Base-by-base conservation (phyloP, 2,888 invertebrate genomes). In the Rotaria macrura region DNA sequence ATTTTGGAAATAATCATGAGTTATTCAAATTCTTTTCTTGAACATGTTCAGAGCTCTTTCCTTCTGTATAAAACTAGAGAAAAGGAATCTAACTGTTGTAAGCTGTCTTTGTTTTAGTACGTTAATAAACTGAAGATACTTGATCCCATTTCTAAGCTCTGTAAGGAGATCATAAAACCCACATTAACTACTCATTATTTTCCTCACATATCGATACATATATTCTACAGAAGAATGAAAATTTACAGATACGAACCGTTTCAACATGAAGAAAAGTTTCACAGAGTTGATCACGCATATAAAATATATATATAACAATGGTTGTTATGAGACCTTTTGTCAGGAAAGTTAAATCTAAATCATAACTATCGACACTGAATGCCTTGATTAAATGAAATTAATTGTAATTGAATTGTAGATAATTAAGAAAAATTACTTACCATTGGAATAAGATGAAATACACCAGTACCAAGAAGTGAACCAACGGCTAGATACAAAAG, bases 391-490 rank as follows among this genome's bases (percentile, higher is more conserved):
- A 57, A 49, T 57, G 25, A 40, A 12, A 9, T n/a, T 40, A 83
- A n/a, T 34, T 84, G 29, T 52, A 43, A 47, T 9, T 25, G 57
- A 47, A 34, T 57, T 29, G 29, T 25, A 47, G 10, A 47, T 4
- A 47, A 47, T 12, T 47, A 14, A 4, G 10, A 47, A 43, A 38
- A 7, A 83, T 6, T 38, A 47, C 12, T 83, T 84, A 86, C 86
- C 72, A 84, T 84, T 84, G 86, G 86, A 84, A 86, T 86, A 43
- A 86, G 72, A 43, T 86, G 86, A 29, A 86, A 84, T 72, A 86
- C 47, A 43, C 86, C 86, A 38, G 52, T 84, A 47, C 86, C 86
- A 20, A 84, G 84, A 54, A 86, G 49, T 47, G 84, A 84, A 14
- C 86, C 86, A 52, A 86, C 84, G 23, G 86, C 86, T 74, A 86